These are phyloP conservation scores for Pyrrhia umbra DNA, from an alignment of 2,888 invertebrate genomes.

Conservation along the genomic window DNA sequence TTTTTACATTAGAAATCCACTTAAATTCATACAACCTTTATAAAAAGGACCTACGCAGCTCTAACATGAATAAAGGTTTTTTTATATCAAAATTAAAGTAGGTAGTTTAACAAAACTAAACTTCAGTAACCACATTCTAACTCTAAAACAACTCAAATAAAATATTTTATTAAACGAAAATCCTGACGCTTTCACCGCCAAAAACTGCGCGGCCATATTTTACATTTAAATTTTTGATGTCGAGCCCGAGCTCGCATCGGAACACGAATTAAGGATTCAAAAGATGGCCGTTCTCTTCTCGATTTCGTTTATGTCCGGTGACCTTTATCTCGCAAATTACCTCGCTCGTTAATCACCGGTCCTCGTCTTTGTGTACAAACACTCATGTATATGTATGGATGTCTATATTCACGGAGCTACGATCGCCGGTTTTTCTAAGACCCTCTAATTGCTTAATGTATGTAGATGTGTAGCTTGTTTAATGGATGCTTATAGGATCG, in stretches of 20 bases:
- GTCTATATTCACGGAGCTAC: slow-evolving; percentile 21
- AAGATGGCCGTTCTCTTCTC: slow-evolving; percentile 53
- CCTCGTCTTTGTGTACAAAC: slow-evolving; percentile 53
- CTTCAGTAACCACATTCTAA: neutral
- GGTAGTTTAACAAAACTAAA: slow-evolving; percentile 6
- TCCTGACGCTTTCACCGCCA: slow-evolving; percentile 21
- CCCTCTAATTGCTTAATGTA: slow-evolving; percentile 46
- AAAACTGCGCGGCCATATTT: slow-evolving; percentile 43
- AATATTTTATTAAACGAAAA: slow-evolving; percentile 36
- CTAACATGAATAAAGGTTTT: neutral
- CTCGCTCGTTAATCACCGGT: slow-evolving; percentile 70
- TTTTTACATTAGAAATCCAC: no score
- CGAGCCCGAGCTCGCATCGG: slow-evolving; percentile 17
- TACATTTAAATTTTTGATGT: slow-evolving; percentile 50
- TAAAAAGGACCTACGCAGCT: no score
- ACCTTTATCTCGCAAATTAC: slow-evolving; percentile 69
- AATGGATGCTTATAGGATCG: neutral
- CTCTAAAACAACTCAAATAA: slow-evolving; percentile 30
- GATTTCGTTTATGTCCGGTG: slow-evolving; percentile 62
- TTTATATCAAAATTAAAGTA: neutral
- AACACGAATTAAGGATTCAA: slow-evolving; percentile 53
- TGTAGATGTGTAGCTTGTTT: neutral
- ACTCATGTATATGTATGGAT: slow-evolving; percentile 17
- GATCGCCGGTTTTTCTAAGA: slow-evolving; percentile 39
- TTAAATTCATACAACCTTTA: no score